Evolutionary conservation across 2,797 vertebrate genomes (phyloP), one percentile per base, ranked within the genome.

Genomic region (Ctenochaetus hawaiiensis): DNA sequence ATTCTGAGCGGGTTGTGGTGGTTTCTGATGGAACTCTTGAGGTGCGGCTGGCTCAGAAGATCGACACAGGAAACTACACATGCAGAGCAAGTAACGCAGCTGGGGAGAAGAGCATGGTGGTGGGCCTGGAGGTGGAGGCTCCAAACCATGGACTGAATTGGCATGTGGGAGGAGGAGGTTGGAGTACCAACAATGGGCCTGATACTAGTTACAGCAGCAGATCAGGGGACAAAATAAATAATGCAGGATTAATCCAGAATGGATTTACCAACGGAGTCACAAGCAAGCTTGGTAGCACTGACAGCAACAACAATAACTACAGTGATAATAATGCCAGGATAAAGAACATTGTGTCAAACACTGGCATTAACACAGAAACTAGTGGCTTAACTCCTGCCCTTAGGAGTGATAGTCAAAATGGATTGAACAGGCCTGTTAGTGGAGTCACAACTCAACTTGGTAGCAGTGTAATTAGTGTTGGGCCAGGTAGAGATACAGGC

Each of bases 1-100:
- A 86, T 67, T 73, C 71, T 7, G 78, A 92, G 23, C 84, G 91
- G 2, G 69, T 94, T 43, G 81, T 88, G 37, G 78, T 97, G 4
- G 81, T 88, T 22, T 90, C 82, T 0, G 95, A 96, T 26, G 97
- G 97, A 18, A 96, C 94, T 0, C 92, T 99, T 13, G 91, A 96
- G 41, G 95, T 99, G 20, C 96, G 94, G 14, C 91, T 93, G 12
- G 91, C 93, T 0, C 96, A 97, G 87, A 95, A 94, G 45, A 91
- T 93, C 0, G 97, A 99, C 86, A 90, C 89, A 0, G 98, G 98
- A 59, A 98, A 98, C 89, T 99, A 99, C 67, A 99, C 97, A 0
- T 99, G 98, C 7, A 75, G 91, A 44, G 97, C 92, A 0, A 88
- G 92, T 11, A 98, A 96, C 84, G 82, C 89, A 0, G 96, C 90